These are phyloP conservation scores for Platysternon megacephalum DNA, from an alignment of 2,113 vertebrate genomes.

Conservation along the genomic window DNA sequence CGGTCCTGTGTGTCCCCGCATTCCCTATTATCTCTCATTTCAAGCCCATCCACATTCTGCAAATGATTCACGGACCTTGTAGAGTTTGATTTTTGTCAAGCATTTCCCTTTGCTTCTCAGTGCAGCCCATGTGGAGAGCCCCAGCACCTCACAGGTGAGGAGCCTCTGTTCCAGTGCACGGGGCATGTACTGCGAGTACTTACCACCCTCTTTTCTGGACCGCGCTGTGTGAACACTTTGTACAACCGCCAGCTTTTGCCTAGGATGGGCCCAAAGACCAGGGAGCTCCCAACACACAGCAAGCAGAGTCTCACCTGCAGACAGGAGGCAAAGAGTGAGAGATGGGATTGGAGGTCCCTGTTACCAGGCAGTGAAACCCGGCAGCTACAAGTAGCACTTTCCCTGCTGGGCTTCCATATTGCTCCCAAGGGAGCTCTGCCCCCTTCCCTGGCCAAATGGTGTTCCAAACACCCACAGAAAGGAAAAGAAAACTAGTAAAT, in stretches of 20 bases:
- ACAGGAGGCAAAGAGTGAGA: background rate
- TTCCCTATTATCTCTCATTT: background rate
- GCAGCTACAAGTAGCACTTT: background rate
- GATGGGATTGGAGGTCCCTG: background rate
- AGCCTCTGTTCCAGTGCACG: too few species aligned
- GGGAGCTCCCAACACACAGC: conserved; percentile 90
- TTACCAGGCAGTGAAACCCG: background rate
- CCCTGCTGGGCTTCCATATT: background rate
- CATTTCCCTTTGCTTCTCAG: background rate
- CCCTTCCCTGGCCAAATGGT: background rate
- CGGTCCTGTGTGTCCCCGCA: background rate
- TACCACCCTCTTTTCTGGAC: conserved; percentile 96
- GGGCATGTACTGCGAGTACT: conserved; percentile 10
- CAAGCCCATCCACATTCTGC: background rate
- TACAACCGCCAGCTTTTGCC: conserved; percentile 97
- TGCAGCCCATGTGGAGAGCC: background rate
- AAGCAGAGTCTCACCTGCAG: conserved; percentile 87
- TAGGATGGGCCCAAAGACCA: conserved; percentile 92
- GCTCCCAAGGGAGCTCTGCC: background rate
- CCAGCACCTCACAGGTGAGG: background rate
- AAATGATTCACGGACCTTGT: background rate
- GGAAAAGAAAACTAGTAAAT: background rate
- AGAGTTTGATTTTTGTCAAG: background rate
- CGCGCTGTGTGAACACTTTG: conserved; percentile 93
- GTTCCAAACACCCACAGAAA: background rate